Base-by-base conservation (phyloP, 1,140 invertebrate species). In the Euglossa dilemma region DNA sequence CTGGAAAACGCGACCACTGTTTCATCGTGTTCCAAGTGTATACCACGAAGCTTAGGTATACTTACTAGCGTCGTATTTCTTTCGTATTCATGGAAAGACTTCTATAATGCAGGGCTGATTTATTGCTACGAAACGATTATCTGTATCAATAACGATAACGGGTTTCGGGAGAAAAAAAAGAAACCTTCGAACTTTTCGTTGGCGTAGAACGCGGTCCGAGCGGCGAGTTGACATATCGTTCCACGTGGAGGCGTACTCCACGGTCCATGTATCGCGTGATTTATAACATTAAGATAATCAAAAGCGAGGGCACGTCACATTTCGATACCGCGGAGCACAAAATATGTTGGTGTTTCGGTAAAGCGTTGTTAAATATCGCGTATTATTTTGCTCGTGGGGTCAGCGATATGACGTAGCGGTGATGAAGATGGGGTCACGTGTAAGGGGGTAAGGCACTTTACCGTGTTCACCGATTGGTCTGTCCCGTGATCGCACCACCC, bases 361-460 rank as follows among this genome's bases (percentile, higher is more conserved):
- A 78, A 56, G 20, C 43, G 76, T 88, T 89, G 79, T 89, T 88
- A 80, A 82, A 67, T 86, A 81, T 90, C 85, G 76, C 57, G 75
- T 90, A 86, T 90, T 89, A 87, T 89, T 86, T 83, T 87, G 82
- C 76, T 85, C 57, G 45, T 54, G 82, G 84, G 90, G 90, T 91
- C 87, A 91, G n/a, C 20, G 89, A 91, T 89, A 86, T 90, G 90
- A 90, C 83, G 85, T 86, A 81, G 66, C 16, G n/a, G 56, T 25
- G 74, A 76, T 52, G 73, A 61, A 64, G 71, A 25, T 50, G 69
- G 66, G 85, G 83, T 91, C 90, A 91, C 89, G 84, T 87, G 88
- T 78, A 86, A 75, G 81, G 89, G 90, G 90, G 90, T 91, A 91
- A 91, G 87, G 90, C 90, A 86, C 43, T n/a, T 52, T 61, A 72